Base-by-base conservation (phyloP, 2,113 vertebrate genomes). In the Sinocyclocheilus rhinocerous region DNA sequence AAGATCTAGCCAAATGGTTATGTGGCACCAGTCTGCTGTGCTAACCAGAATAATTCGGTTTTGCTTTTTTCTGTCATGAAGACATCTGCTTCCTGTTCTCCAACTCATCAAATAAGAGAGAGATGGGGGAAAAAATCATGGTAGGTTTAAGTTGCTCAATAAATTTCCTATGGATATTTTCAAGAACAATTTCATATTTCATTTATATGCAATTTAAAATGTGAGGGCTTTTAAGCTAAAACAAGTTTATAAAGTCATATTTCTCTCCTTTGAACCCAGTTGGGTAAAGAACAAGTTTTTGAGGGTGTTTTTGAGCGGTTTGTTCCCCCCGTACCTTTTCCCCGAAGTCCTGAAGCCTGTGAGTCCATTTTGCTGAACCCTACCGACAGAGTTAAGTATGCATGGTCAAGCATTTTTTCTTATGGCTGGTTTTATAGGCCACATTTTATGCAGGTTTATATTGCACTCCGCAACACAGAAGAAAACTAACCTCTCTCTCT, bases 331-430 rank as follows among this genome's bases (percentile, higher is more conserved):
- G 42, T 20, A 52, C 16, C 0, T 5, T 69, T 50, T 52, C 63
- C n/a, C 59, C 0, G 15, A 70, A 87, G 10, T 33, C 86, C 61
- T 52, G 10, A 77, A 87, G 6, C 80, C 86, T 69, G 22, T 69
- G n/a, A 67, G 67, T 83, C 82, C 18, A 16, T 83, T 59, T 84
- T 55, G 45, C 45, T 65, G 42, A 76, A 67, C 76, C 39, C 24
- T 61, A 72, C 55, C 33, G 87, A 86, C 52, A 87, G 63, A 88
- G 80, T 93, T 85, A 94, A 93, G 92, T 91, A 93, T 94, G 91
- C 89, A 92, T 90, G 87, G 67, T 76, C 72, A 88, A 89, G 91
- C 80, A 86, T 89, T 84, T 83, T 80, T 85, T 87, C 89, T 93
- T 87, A 78, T 75, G 82, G 33, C 81, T 79, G 59, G 57, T 86